phyloP scores from a whole-genome alignment of 1,140 invertebrate genomes.

The Calliphora vicina region DNA sequence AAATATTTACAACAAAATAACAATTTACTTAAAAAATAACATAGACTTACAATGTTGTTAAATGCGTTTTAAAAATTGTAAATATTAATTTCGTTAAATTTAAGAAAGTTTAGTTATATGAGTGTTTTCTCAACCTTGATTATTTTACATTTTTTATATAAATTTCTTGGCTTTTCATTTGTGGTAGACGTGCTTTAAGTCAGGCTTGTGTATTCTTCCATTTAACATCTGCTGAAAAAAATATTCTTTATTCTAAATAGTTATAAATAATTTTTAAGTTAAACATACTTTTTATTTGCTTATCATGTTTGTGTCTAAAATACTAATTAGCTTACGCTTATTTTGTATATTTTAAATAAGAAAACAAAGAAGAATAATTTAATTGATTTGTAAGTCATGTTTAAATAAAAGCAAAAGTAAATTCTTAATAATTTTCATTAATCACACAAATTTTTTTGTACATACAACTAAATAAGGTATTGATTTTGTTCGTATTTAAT shows the following conservation, averaged over 20 bases:
- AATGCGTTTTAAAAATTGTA: too few species aligned
- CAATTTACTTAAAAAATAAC: too few species aligned
- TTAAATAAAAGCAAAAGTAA: background rate
- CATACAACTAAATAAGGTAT: too few species aligned
- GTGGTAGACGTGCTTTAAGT: background rate
- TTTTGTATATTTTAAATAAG: background rate
- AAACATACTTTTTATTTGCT: background rate
- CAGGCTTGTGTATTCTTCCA: background rate
- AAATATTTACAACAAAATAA: too few species aligned
- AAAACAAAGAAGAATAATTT: background rate
- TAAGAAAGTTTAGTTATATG: background rate
- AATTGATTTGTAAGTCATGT: background rate
- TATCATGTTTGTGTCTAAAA: background rate
- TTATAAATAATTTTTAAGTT: background rate
- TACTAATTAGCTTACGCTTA: background rate
- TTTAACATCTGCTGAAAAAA: background rate
- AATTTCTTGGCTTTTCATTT: background rate
- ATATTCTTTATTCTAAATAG: background rate
- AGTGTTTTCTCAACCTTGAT: background rate
- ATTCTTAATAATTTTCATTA: too few species aligned
- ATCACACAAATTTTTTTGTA: too few species aligned
- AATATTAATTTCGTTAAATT: too few species aligned
- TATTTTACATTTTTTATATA: background rate
- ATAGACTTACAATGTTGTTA: too few species aligned
- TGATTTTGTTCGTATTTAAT: too few species aligned